phyloP scores from a whole-genome alignment of 1,140 invertebrate genomes.

The Bombus difficillimus region DNA sequence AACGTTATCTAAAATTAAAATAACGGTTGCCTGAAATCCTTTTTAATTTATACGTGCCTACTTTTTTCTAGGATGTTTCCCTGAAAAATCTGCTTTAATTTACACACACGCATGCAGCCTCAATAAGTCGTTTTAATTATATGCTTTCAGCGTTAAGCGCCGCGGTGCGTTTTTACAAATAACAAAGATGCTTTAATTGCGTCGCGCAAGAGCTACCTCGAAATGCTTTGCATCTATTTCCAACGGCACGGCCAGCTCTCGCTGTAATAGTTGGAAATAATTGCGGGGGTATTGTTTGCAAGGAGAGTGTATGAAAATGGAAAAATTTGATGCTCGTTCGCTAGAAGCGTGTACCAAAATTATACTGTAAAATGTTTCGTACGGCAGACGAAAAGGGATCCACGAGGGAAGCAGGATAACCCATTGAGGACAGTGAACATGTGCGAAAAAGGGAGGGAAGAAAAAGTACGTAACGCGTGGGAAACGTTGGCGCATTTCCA shows the following conservation, averaged over 20 bases:
- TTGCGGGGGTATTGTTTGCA: background rate
- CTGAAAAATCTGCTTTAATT: background rate
- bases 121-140: background rate
- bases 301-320: background rate
- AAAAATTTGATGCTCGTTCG: background rate
- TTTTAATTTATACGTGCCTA: background rate
- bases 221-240: background rate
- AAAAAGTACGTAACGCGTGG: too few relatives aligned
- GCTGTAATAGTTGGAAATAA: background rate
- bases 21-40: background rate
- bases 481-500: too few relatives aligned
- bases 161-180: background rate
- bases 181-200: slow-evolving; percentile 24
- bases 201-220: background rate
- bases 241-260: background rate
- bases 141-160: background rate
- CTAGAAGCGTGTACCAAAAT: background rate
- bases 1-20: background rate
- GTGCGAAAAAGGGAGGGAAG: background rate
- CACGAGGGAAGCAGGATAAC: background rate
- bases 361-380: background rate
- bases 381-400: too few relatives aligned
- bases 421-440: background rate
- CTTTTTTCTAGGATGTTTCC: background rate
- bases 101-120: background rate